Percentiles rank a stretch among this genome's conserved stretches.
Conservation (phyloP, 2,797 vertebrate genomes). For the Leptoclinus maculatus region DNA sequence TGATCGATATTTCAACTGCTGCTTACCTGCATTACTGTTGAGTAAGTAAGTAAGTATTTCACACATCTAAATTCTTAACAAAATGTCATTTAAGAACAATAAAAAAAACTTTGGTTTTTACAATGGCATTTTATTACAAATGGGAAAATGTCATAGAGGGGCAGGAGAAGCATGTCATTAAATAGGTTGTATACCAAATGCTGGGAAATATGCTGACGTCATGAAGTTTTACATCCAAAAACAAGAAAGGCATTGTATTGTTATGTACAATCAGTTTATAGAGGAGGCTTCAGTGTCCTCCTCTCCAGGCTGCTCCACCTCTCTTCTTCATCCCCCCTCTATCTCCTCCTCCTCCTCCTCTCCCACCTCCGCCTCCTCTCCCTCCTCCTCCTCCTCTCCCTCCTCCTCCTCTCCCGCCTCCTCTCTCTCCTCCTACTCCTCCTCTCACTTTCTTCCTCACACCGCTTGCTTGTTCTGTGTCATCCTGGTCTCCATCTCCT, state of each 20-base stretch:
- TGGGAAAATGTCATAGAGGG: conserved; percentile 10
- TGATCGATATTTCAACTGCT: conserved; percentile 21
- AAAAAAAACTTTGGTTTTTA: conserved; percentile 36
- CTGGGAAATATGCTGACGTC: conserved; percentile 20
- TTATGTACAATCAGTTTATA: conserved; percentile 60
- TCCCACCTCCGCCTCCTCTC: conserved; percentile 26
- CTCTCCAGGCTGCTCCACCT: conserved; percentile 72
- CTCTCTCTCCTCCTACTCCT: conserved; percentile 54
- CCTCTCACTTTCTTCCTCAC: conserved; percentile 85
- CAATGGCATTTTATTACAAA: conserved; percentile 71
- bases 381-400: conserved; percentile 36
- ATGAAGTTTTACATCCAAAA: conserved; percentile 35
- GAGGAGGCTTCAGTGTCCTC: conserved; percentile 64
- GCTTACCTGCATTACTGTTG: background rate
- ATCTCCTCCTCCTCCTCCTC: conserved; percentile 34
- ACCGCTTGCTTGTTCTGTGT: conserved; percentile 82
- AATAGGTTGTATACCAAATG: conserved; percentile 34
- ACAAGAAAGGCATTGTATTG: conserved; percentile 23
- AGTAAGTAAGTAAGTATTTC: background rate
- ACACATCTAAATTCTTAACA: background rate
- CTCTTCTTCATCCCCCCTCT: conserved; percentile 50
- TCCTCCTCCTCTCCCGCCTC: conserved; percentile 26
- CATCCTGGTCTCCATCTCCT: conserved; percentile 80
- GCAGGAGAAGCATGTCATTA: conserved; percentile 34
- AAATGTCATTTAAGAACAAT: background rate